A percentile compares a stretch with the other conserved stretches of the same genome.
Conservation (phyloP, 2,888 invertebrate genomes). For the Polymixis flavicincta region DNA sequence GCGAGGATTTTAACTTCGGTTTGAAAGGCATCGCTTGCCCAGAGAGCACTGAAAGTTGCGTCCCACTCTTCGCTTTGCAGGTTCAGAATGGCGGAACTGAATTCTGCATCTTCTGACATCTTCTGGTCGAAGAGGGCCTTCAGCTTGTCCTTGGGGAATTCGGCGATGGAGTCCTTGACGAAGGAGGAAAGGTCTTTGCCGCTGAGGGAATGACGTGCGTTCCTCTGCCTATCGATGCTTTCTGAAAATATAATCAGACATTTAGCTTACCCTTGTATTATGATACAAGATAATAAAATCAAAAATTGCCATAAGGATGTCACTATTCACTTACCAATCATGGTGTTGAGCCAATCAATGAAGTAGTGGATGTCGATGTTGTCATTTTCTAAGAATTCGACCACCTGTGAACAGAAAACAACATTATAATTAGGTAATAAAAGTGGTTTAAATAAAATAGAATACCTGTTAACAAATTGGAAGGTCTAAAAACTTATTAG, state of each 20-base stretch:
- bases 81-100: constrained; percentile 79
- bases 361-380: constrained; percentile 84
- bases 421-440: not conserved
- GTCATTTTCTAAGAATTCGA: constrained; percentile 83
- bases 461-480: not conserved
- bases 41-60: constrained; percentile 73
- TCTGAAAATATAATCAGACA: constrained; percentile 51
- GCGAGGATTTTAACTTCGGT: constrained; percentile 74
- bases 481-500: not conserved
- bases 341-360: constrained; percentile 76
- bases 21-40: constrained; percentile 77
- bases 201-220: constrained; percentile 68
- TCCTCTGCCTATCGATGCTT: constrained; percentile 26
- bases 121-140: constrained; percentile 81
- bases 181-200: constrained; percentile 76
- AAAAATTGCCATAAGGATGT: too few relatives aligned
- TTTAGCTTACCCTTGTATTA: not conserved
- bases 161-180: constrained; percentile 72
- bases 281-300: too few relatives aligned
- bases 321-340: constrained; percentile 75
- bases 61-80: constrained; percentile 80
- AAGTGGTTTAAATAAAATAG: not conserved
- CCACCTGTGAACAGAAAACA: constrained; percentile 71
- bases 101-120: constrained; percentile 78
- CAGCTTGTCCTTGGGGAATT: constrained; percentile 80